Evolutionary conservation across 2,113 vertebrate species (phyloP), one percentile per base, ranked within the genome.

Genomic region (Chloropsis cyanopogon): DNA sequence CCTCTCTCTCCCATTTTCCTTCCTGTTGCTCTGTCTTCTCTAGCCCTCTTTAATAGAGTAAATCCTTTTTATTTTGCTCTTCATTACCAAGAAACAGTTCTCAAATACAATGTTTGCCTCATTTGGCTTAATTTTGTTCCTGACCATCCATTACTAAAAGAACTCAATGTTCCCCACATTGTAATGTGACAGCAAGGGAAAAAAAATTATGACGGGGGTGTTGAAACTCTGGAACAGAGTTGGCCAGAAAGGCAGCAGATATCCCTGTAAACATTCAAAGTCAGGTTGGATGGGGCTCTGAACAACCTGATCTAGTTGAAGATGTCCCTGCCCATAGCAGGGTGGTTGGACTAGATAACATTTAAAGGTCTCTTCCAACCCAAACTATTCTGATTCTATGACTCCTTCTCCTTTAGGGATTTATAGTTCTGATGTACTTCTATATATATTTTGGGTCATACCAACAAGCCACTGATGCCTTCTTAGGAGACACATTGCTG

Each of bases 171-270:
- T 63, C 17, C 11, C 18, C 23, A 17, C 8, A 22, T 1, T n/a
- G 59, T 10, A 63, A 17, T 0, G 0, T 2, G 14, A 50, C 8
- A 26, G 44, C 5, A 77, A 25, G 8, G 13, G 14, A 31, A 41
- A 56, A 50, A 41, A 47, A 20, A 2, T 7, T 20, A 6, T n/a
- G n/a, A 35, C 20, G 19, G 11, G 5, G 3, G 5, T 42, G 5
- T 35, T 49, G 20, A 49, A 49, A 29, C 10, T 16, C 35, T 41
- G 70, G 23, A 49, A 65, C 12, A 12, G 24, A 14, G 10, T 28
- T 65, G 8, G 3, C 29, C 24, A 56, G 12, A 47, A 22, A n/a
- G 8, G 12, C 41, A 56, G 14, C 29, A 28, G 5, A 29, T 26
- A 23, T 6, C 9, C 10, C 5, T 47, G 23, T n/a, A 49, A 56